Evolutionary conservation across 2,888 invertebrate species (phyloP), one percentile per base, ranked within the genome.

Genomic region (Pterobdella sp.): DNA sequence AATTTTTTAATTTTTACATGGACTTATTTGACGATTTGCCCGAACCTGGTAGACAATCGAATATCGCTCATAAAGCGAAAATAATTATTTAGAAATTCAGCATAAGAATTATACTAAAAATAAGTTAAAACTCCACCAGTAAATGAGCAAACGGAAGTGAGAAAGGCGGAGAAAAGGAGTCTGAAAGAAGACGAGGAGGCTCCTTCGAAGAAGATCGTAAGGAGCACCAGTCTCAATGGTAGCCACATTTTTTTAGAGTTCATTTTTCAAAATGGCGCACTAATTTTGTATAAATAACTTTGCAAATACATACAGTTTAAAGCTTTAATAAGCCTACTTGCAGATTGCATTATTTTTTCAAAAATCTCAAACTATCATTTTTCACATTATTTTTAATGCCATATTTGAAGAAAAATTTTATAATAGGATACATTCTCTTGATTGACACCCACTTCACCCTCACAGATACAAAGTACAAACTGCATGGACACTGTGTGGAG

Each of bases 401-500:
- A 63, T 63, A 63, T 63, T 26, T 10, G 7, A n/a, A 7, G 31
- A 10, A 7, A 26, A 14, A 7, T 63, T 26, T 7, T 14, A 7
- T n/a, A 26, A 14, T 26, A 7, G 14, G 26, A 14, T 65, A 29
- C 2, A 3, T 10, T 34, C 14, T 32, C 35, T 65, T 3, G 31
- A 35, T 31, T 10, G 14, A 65, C 18, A 10, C 4, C 65, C 31
- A 10, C 31, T 65, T 3, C 14, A 10, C 32, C 10, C 32, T 65
- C 37, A n/a, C 56, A 26, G 32, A 34, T 72, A 72, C 63, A 32
- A 14, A 42, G 26, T 80, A 78, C 74, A 77, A 73, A 29, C 74
- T 83, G 73, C 79, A 79, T 68, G 81, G 82, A 42, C 83, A 78
- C 74, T 75, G 78, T 29, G 79, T 80, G 1, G 81, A 81, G 75